A percentile compares a stretch with the other conserved stretches of the same genome.
Conservation (phyloP, 2,888 invertebrate species). For the Tridacna gigas region DNA sequence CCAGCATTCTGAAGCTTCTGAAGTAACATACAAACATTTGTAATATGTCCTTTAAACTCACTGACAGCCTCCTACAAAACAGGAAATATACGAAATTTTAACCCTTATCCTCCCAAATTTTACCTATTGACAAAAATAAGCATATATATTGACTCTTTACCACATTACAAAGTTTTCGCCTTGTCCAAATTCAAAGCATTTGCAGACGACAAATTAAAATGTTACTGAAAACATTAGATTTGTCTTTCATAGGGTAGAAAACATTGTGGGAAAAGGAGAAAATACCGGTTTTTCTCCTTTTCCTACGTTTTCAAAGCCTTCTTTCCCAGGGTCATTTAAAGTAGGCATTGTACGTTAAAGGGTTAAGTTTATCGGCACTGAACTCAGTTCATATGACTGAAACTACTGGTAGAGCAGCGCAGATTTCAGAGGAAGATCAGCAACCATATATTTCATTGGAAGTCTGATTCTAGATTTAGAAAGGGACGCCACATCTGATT, state of each 20-base stretch:
- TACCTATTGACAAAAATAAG: too few species aligned
- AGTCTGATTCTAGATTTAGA: too few species aligned
- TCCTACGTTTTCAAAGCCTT: background rate
- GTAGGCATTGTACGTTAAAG: background rate
- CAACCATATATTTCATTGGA: too few species aligned
- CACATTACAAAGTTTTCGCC: too few species aligned
- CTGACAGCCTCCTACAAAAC: conserved; percentile 74
- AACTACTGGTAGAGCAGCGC: too few species aligned
- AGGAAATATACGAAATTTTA: background rate
- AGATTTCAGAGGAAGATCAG: too few species aligned
- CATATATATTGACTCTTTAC: too few species aligned
- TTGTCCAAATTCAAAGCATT: background rate
- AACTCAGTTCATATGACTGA: too few species aligned
- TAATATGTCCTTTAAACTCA: conserved; percentile 73
- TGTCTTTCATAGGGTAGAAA: background rate
- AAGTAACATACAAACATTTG: conserved; percentile 69
- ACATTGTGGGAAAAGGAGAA: background rate
- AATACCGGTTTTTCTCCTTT: background rate
- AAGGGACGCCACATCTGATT: too few species aligned
- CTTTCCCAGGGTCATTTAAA: background rate
- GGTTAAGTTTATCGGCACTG: too few species aligned
- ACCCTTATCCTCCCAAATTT: too few species aligned
- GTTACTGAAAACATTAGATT: background rate
- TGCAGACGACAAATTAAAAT: background rate
- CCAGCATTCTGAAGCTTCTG: conserved; percentile 66